A percentile compares a stretch with the other conserved stretches of the same genome.
These are phyloP conservation scores for Gastracanthus pulcherrimus DNA, from an alignment of 2,888 invertebrate genomes.

Conservation along the genomic window DNA sequence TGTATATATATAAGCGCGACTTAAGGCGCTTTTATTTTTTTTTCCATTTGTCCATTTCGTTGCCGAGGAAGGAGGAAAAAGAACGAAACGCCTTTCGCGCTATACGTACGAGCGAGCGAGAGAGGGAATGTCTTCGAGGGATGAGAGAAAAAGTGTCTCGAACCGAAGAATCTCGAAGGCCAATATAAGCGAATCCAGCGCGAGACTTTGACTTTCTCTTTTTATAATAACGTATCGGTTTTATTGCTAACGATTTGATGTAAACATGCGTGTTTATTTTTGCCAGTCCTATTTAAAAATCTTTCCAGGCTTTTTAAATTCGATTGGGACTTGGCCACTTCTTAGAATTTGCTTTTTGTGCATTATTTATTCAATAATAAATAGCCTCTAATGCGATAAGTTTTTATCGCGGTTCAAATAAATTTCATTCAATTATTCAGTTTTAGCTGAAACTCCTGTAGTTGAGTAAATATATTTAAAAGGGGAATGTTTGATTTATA, in stretches of 20 bases:
- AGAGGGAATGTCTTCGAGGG: slow-evolving; percentile 39
- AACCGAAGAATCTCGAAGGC: slow-evolving; percentile 36
- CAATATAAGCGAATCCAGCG: slow-evolving; percentile 37
- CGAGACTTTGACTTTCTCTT: slow-evolving; percentile 40
- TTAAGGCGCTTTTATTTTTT: slow-evolving; percentile 30
- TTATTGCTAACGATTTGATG: slow-evolving; percentile 43
- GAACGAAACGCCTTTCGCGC: slow-evolving; percentile 1
- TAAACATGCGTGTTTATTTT: slow-evolving; percentile 24
- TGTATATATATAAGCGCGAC: neutral
- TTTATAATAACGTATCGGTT: slow-evolving; percentile 39
- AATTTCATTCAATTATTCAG: too few species aligned
- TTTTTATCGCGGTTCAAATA: too few species aligned
- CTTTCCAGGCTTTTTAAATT: neutral
- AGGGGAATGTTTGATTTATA: too few species aligned
- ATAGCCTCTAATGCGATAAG: too few species aligned
- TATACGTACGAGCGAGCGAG: too few species aligned
- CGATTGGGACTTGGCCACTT: too few species aligned
- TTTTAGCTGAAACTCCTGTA: too few species aligned
- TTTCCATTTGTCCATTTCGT: slow-evolving; percentile 46
- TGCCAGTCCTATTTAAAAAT: neutral
- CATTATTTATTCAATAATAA: too few species aligned
- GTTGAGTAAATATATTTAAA: too few species aligned
- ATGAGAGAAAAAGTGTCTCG: slow-evolving; percentile 51
- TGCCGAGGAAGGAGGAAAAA: neutral
- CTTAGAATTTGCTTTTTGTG: neutral